Percentiles rank a stretch among this genome's conserved stretches.
Evolutionary conservation across 2,113 vertebrate genomes (phyloP).

Genomic region (Gila orcuttii): DNA sequence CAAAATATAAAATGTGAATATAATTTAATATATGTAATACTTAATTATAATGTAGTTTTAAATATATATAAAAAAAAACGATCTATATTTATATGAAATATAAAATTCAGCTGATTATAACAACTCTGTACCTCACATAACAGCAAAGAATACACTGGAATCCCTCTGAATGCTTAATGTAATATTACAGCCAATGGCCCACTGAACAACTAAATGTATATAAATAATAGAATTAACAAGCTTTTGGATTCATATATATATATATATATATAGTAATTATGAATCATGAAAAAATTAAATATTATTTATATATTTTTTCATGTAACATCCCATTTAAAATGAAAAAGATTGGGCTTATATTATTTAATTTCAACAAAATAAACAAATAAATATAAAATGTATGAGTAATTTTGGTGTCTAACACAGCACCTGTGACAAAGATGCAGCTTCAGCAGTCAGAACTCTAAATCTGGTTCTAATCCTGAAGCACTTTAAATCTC

Average conservation of each 20-base stretch:
- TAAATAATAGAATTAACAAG: not conserved
- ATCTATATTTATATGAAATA: not conserved
- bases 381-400: not conserved
- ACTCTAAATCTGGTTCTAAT: slow-evolving; percentile 32
- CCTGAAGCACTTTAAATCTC: slow-evolving; percentile 41
- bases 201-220: not conserved
- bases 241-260: slow-evolving; percentile 52
- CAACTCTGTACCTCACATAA: not conserved
- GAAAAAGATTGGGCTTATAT: no score
- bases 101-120: not conserved
- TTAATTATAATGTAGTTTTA: not conserved
- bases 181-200: not conserved
- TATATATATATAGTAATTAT: slow-evolving; percentile 42
- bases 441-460: slow-evolving; percentile 21
- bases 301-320: not conserved
- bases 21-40: not conserved
- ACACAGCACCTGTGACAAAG: slow-evolving; percentile 3
- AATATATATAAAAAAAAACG: not conserved
- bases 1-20: not conserved
- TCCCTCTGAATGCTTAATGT: not conserved
- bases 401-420: not conserved
- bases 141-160: not conserved
- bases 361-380: not conserved
- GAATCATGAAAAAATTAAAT: not conserved
- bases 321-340: no score